Evolutionary conservation across 2,888 invertebrate species (phyloP).

Genomic region (Cryptus armator): DNA sequence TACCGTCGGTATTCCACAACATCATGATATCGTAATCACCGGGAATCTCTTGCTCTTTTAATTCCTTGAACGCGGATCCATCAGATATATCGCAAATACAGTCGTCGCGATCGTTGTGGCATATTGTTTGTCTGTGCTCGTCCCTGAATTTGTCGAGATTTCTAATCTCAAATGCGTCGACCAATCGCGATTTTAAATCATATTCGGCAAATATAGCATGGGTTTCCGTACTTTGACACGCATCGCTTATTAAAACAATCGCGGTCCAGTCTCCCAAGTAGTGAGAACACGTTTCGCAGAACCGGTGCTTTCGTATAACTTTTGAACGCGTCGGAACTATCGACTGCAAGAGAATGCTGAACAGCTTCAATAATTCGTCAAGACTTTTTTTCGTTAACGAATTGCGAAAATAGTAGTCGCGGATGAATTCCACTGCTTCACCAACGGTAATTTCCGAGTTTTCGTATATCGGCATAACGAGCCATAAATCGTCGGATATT

Average conservation of each 20-base stretch:
- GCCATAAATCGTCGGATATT: too few relatives aligned
- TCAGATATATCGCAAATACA: constrained; percentile 33
- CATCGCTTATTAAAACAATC: not conserved
- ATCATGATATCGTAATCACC: constrained; percentile 32
- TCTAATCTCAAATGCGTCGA: constrained; percentile 18
- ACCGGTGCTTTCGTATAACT: too few relatives aligned
- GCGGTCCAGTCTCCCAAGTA: too few relatives aligned
- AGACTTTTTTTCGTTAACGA: too few relatives aligned
- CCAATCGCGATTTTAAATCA: constrained; percentile 9
- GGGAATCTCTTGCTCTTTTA: constrained; percentile 14
- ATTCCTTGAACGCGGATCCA: constrained; percentile 13
- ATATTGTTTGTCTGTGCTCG: not conserved
- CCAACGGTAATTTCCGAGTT: too few relatives aligned
- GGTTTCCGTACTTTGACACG: not conserved
- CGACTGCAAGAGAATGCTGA: too few relatives aligned
- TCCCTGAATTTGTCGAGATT: constrained; percentile 25
- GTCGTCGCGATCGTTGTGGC: not conserved
- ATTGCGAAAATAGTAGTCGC: too few relatives aligned
- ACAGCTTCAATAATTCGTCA: too few relatives aligned
- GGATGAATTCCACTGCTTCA: too few relatives aligned
- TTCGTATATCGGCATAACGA: too few relatives aligned
- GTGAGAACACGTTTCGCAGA: too few relatives aligned
- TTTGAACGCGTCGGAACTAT: too few relatives aligned
- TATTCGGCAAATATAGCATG: constrained; percentile 17
- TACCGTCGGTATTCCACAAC: constrained; percentile 43